These are phyloP conservation scores for Dendrolimus punctatus DNA, from an alignment of 1,140 invertebrate species.

Conservation along the genomic window DNA sequence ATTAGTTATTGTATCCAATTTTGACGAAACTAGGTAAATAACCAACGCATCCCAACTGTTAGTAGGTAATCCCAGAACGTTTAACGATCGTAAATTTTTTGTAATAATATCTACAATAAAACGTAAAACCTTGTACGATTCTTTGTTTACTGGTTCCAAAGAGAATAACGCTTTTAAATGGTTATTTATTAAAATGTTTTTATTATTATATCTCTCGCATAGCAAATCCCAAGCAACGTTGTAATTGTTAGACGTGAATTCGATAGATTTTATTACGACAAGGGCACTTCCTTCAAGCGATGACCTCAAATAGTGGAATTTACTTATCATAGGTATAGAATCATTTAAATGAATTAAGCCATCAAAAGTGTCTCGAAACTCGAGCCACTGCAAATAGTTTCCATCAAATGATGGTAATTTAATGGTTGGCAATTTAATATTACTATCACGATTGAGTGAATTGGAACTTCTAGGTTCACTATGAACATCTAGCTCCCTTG, in stretches of 20 bases:
- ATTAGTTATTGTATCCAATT: too few relatives aligned
- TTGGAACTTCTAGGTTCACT: too few relatives aligned
- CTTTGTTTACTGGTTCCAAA: constrained; percentile 14
- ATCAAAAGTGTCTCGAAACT: constrained; percentile 4
- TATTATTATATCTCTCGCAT: constrained; percentile 27
- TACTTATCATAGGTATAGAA: constrained; percentile 4
- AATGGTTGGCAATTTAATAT: too few relatives aligned
- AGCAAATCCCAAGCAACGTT: constrained; percentile 27
- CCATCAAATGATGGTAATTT: background rate
- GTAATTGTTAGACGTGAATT: constrained; percentile 27
- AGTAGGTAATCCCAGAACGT: too few relatives aligned
- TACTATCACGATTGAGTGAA: too few relatives aligned
- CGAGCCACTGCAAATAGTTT: constrained; percentile 1
- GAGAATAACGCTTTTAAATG: constrained; percentile 24
- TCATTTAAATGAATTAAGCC: constrained; percentile 2
- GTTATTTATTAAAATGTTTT: constrained; percentile 21
- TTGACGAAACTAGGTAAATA: too few relatives aligned
- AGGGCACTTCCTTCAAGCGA: constrained; percentile 2
- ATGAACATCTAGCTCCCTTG: too few relatives aligned
- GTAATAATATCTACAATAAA: too few relatives aligned
- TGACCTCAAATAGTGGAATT: constrained; percentile 7
- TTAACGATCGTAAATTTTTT: too few relatives aligned
- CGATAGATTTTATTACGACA: constrained; percentile 20
- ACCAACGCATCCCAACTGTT: too few relatives aligned
- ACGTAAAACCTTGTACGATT: background rate